Base-by-base conservation (phyloP, 1,140 invertebrate genomes). In the Caenorhabditis remanei region DNA sequence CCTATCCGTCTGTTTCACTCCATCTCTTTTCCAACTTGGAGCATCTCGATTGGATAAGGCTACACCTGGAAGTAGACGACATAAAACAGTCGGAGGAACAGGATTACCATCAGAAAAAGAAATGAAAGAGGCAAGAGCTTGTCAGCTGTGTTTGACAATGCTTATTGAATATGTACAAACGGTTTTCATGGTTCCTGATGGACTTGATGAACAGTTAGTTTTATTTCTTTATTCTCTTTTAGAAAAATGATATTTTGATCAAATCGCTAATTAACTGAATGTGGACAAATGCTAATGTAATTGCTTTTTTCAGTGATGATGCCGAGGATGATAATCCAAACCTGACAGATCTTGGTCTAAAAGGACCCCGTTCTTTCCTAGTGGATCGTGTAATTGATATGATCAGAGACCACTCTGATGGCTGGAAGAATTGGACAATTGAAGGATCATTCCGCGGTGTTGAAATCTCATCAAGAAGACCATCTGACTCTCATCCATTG, bases 71-170 rank as follows among this genome's bases (percentile, higher is more conserved):
- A 63, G 32, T 56, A 43, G 87, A 40, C 43, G 87, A 0, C 87
- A 88, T 41, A 88, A 85, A 67, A 88, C 87, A 13, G 61, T 88
- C 32, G 87, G 87, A 48, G 87, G 63, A 6, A 61, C 87, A 55
- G 87, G 87, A 19, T 79, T 88, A 53, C 87, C 87, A 21, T 87
- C 87, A 41, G 87, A 88, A 53, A 85, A 82, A 55, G 87, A 88
- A 53, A 88, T 88, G 87, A 46, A 46, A 32, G 87, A 88, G 21
- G 86, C 87, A 5, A 67, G 84, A 41, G 87, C 87, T 32, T 65
- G 63, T 56, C 87, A 88, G 21, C 21, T 58, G 41, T 88, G 87
- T 24, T 67, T 88, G 16, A 85, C 87, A 32, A 71, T 53, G 85
- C 61, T 88, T 41, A 88, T 88, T 40, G 65, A 53, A 41, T 71